Evolutionary conservation across 2,113 vertebrate species (phyloP).

Genomic region (Sinocyclocheilus maitianheensis): DNA sequence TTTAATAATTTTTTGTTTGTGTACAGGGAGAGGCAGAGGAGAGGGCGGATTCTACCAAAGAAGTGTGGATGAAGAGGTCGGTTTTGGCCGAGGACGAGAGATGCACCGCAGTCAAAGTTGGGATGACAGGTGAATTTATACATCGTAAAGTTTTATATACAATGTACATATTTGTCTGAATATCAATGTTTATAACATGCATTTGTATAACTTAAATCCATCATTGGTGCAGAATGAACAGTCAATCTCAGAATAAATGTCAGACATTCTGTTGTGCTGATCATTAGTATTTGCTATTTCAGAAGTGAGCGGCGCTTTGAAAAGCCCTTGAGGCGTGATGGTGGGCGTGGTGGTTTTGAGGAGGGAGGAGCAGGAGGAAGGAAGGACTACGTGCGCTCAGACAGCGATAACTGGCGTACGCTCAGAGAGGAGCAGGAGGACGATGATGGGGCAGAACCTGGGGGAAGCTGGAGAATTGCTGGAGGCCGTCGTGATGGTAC

Average conservation of each 20-base stretch:
- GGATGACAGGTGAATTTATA: conserved; percentile 77
- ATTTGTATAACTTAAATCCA: neutral
- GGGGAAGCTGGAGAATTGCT: conserved; percentile 68
- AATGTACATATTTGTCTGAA: neutral
- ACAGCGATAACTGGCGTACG: conserved; percentile 82
- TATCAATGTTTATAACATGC: neutral
- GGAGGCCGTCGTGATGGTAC: conserved; percentile 71
- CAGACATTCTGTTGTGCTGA: neutral
- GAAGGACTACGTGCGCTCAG: conserved; percentile 78
- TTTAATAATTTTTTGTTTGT: neutral
- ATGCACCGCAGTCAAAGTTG: conserved; percentile 82
- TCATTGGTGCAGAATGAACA: neutral
- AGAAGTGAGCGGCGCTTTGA: conserved; percentile 80
- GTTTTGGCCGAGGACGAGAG: conserved; percentile 77
- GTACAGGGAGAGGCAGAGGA: conserved; percentile 76
- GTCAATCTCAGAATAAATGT: neutral
- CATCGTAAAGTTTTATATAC: neutral
- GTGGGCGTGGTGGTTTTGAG: conserved; percentile 76
- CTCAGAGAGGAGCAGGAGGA: conserved; percentile 78
- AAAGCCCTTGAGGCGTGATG: conserved; percentile 76
- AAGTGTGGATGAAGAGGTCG: conserved; percentile 77
- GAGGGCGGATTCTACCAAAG: conserved; percentile 81
- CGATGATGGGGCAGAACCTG: conserved; percentile 67
- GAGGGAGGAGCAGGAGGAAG: conserved; percentile 66
- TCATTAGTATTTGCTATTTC: conserved; percentile 18